Percentiles rank a stretch among this genome's conserved stretches.
Evolutionary conservation across 2,888 invertebrate genomes (phyloP).

Genomic region (Plebejus melissa): DNA sequence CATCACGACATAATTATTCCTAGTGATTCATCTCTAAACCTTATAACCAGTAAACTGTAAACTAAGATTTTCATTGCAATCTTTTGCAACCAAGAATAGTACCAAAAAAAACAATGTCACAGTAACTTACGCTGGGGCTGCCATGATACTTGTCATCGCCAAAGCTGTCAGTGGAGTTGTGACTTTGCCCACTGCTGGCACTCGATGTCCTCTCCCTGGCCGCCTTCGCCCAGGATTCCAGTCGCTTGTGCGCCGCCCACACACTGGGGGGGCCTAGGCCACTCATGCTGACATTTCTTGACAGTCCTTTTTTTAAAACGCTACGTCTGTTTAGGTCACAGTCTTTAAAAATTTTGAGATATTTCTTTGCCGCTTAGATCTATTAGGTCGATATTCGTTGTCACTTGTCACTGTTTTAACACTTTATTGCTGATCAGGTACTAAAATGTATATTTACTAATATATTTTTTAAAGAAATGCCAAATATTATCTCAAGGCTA

Average conservation of each 20-base stretch:
- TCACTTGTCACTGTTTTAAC: conserved; percentile 32
- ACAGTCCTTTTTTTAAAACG: not conserved
- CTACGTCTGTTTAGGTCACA: not conserved
- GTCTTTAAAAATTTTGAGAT: not conserved
- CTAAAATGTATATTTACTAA: not conserved
- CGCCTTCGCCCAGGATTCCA: conserved; percentile 87
- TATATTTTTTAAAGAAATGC: not conserved
- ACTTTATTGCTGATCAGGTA: conserved; percentile 27
- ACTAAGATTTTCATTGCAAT: too few relatives aligned
- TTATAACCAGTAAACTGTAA: too few relatives aligned
- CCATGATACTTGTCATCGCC: conserved; percentile 73
- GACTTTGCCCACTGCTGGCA: conserved; percentile 78
- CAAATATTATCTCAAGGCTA: not conserved
- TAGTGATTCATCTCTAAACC: too few relatives aligned
- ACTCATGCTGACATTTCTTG: conserved; percentile 67
- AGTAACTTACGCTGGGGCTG: conserved; percentile 61
- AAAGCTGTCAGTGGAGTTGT: conserved; percentile 74
- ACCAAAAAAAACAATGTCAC: not conserved
- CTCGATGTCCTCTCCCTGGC: conserved; percentile 83
- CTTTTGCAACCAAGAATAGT: not conserved
- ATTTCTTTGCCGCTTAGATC: conserved; percentile 8
- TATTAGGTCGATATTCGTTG: conserved; percentile 38
- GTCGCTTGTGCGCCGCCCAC: conserved; percentile 87
- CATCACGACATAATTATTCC: too few relatives aligned
- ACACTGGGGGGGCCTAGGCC: conserved; percentile 86